Evolutionary conservation across 1,140 invertebrate species (phyloP), one percentile per base, ranked within the genome.

Genomic region (Tribolium madens): DNA sequence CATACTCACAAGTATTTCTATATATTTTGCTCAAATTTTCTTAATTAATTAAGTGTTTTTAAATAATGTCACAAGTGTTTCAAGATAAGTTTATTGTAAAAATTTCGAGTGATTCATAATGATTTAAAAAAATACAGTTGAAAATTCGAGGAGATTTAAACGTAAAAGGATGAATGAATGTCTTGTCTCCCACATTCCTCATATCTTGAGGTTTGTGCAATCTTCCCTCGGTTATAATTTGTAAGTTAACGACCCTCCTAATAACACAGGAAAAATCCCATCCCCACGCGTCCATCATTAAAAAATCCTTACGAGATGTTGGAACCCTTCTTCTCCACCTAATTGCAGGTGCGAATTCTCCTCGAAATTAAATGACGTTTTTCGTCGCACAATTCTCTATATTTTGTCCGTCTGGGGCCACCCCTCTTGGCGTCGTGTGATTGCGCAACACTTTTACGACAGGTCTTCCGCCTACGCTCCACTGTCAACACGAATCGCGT

Each of bases 271-370:
- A 33, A 33, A 21, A 31, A 33, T n/a, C 6, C 36, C 13, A 36
- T 47, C 68, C 46, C 70, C 70, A 72, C 70, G 70, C 70, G 70
- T 72, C 70, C 46, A 12, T 72, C 70, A 72, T 72, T 72, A 72
- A 72, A 72, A 72, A 72, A 72, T 72, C 70, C 26, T 72, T 72
- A 72, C 50, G 36, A n/a, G n/a, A n/a, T 12, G 53, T 26, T 60
- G 26, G 57, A 64, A 64, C 57, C 57, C 57, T 64, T 64, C 21
- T 9, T 36, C 36, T 42, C 26, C 12, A 6, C 52, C 52, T 57
- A 64, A 64, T 64, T 69, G 31, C 71, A 64, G 72, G 52, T 47
- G 50, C 76, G 53, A 74, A 77, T 77, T 68, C 68, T 26, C 57
- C 6, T 3, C 70, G 48, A 64, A 64, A 64, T 64, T 33, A 64